These are phyloP conservation scores for Pedionomus torquatus DNA, from an alignment of 2,113 vertebrate genomes.

Conservation along the genomic window DNA sequence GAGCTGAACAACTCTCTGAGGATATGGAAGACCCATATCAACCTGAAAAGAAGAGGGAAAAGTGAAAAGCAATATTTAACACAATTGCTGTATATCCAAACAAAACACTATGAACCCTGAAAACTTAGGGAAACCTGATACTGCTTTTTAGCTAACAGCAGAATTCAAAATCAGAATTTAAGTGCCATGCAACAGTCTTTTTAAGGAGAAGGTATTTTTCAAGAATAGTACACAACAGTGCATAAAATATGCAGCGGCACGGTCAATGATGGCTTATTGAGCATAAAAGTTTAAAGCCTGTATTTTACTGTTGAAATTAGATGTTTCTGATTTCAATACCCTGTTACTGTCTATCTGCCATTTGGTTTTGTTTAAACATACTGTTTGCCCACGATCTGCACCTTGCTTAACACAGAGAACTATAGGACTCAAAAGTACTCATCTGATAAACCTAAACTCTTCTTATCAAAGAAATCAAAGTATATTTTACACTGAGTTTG, in stretches of 20 bases:
- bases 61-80: background rate
- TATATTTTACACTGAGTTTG: background rate
- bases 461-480: background rate
- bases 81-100: background rate
- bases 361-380: background rate
- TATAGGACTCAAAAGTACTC: background rate
- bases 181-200: background rate
- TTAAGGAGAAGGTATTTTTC: background rate
- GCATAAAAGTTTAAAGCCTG: background rate
- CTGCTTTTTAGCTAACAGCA: background rate
- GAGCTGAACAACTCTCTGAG: slow-evolving; percentile 95
- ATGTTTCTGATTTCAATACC: background rate
- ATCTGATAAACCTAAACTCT: background rate
- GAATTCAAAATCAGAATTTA: background rate
- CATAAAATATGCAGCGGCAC: slow-evolving; percentile 59
- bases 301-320: background rate
- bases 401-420: background rate
- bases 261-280: slow-evolving; percentile 57
- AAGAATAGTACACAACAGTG: slow-evolving; percentile 39
- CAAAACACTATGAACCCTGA: background rate
- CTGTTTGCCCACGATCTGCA: background rate
- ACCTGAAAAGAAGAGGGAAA: slow-evolving; percentile 72
- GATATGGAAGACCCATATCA: slow-evolving; percentile 90
- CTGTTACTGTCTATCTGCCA: background rate
- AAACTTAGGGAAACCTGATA: background rate